These are phyloP conservation scores for Folsomia manolachei DNA, from an alignment of 2,888 invertebrate genomes.

Conservation along the genomic window DNA sequence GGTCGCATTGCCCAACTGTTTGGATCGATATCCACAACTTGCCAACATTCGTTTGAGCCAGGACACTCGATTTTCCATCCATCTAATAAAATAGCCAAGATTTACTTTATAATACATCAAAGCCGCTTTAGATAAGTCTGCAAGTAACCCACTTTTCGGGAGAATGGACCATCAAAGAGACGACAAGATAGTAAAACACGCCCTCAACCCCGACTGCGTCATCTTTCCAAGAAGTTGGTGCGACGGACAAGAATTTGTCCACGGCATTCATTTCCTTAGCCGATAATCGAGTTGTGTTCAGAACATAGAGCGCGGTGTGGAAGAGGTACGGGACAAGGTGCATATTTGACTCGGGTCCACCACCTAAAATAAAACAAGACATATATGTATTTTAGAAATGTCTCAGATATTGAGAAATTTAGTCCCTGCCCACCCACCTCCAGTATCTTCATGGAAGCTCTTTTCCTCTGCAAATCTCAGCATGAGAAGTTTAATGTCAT, in stretches of 20 bases:
- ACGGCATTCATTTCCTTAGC: constrained; percentile 47
- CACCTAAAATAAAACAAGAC: neutral
- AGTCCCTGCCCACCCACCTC: constrained; percentile 71
- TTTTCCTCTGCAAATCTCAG: constrained; percentile 87
- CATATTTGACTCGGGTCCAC: constrained; percentile 84
- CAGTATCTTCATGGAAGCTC: constrained; percentile 95
- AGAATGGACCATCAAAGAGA: constrained; percentile 76
- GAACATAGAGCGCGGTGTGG: constrained; percentile 90
- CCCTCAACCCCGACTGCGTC: constrained; percentile 87
- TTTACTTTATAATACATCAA: too few species aligned
- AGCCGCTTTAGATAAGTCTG: too few species aligned
- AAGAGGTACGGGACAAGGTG: constrained; percentile 90
- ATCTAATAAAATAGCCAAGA: constrained; percentile 57
- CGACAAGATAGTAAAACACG: constrained; percentile 79
- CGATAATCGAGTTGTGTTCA: constrained; percentile 67
- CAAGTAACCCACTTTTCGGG: constrained; percentile 56
- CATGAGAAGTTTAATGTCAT: constrained; percentile 86
- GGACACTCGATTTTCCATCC: constrained; percentile 68
- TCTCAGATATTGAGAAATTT: neutral
- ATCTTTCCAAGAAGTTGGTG: constrained; percentile 62
- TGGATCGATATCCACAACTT: constrained; percentile 69
- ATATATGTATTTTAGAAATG: neutral
- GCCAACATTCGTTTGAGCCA: constrained; percentile 75
- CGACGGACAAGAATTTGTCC: constrained; percentile 45
- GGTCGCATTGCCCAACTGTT: constrained; percentile 58